phyloP scores from a whole-genome alignment of 2,797 vertebrate genomes.

The Chloroceryle amazona region DNA sequence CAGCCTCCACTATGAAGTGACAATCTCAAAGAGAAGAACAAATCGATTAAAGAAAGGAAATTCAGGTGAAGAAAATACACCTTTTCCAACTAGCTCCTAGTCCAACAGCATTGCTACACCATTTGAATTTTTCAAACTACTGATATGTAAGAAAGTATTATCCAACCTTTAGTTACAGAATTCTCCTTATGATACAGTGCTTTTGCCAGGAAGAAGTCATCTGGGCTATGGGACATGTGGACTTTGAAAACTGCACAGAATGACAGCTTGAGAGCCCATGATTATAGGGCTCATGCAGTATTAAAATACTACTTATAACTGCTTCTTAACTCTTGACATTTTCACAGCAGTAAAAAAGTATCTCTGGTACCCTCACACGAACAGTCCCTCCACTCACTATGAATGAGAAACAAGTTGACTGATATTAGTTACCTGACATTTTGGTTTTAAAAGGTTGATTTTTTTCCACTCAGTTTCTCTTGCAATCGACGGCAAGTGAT shows the following conservation, averaged over 20 bases:
- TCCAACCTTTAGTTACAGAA: background rate
- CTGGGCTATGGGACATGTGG: background rate
- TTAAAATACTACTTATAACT: constrained; percentile 32
- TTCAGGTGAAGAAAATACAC: background rate
- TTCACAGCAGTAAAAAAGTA: constrained; percentile 32
- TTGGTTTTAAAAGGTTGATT: constrained; percentile 51
- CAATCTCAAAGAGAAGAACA: background rate
- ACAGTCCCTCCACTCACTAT: background rate
- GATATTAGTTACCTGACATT: constrained; percentile 24
- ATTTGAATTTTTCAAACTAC: background rate
- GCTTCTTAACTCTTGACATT: constrained; percentile 60
- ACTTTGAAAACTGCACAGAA: background rate
- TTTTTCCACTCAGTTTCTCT: constrained; percentile 44
- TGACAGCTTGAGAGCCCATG: background rate
- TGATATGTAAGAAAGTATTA: background rate
- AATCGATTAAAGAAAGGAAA: background rate
- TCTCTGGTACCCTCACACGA: background rate
- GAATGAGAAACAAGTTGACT: background rate
- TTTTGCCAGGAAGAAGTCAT: constrained; percentile 17
- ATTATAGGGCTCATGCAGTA: background rate
- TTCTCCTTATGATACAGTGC: background rate
- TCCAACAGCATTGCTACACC: background rate
- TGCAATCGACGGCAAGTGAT: constrained; percentile 23
- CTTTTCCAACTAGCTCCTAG: background rate
- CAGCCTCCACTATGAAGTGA: background rate